A percentile compares a stretch with the other conserved stretches of the same genome.
Evolutionary conservation across 2,113 vertebrate species (phyloP).

Genomic region (Hylia prasina): DNA sequence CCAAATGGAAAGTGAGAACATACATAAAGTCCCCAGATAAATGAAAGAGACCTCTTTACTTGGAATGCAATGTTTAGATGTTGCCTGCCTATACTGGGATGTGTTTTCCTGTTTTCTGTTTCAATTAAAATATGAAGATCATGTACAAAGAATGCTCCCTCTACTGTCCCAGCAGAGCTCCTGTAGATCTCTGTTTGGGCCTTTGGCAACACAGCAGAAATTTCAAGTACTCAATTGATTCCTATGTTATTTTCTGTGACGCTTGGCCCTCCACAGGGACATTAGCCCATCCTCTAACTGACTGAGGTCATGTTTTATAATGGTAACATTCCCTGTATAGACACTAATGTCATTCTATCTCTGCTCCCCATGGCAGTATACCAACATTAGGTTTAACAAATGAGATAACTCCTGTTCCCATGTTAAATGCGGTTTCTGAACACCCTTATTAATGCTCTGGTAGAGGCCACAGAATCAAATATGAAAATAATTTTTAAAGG

Average conservation of each 20-base stretch:
- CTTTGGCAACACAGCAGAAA: background rate
- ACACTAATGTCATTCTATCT: background rate
- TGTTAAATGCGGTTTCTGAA: background rate
- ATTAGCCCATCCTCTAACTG: background rate
- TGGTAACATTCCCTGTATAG: background rate
- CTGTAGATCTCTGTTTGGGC: background rate
- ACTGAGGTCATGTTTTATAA: slow-evolving; percentile 4
- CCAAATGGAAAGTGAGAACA: background rate
- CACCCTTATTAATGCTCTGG: background rate
- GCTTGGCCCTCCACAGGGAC: background rate
- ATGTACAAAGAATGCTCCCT: background rate
- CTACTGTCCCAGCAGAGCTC: background rate
- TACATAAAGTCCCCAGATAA: background rate
- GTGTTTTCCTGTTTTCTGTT: background rate
- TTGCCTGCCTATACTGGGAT: background rate
- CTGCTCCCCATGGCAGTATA: background rate
- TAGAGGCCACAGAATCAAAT: background rate
- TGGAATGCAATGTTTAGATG: background rate
- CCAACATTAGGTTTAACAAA: background rate
- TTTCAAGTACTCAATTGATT: background rate
- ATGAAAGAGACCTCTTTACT: background rate
- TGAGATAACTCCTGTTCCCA: background rate
- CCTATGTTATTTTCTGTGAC: background rate
- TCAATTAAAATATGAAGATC: background rate
- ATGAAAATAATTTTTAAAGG: background rate